phyloP scores from a whole-genome alignment of 2,113 vertebrate species.

The Ochotona curzoniae region DNA sequence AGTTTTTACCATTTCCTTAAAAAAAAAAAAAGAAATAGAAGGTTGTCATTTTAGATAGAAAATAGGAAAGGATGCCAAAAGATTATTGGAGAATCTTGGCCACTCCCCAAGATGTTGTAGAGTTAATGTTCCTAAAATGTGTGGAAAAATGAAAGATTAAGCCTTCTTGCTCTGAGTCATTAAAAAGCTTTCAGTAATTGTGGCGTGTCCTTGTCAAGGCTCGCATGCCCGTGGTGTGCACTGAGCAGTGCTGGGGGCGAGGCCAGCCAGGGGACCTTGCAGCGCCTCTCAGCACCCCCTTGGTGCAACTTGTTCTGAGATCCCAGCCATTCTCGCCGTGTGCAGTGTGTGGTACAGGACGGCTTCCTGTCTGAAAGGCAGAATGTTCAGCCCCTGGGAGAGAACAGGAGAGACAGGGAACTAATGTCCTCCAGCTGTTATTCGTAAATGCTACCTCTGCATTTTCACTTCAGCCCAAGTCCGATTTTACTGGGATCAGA shows the following conservation, averaged over 20 bases:
- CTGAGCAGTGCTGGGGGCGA: background rate
- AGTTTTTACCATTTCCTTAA: background rate
- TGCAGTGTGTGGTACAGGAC: conserved; percentile 82
- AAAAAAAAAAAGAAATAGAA: background rate
- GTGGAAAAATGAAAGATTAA: conserved; percentile 18
- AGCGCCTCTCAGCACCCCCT: background rate
- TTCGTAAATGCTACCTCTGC: conserved; percentile 86
- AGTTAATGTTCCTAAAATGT: conserved; percentile 45
- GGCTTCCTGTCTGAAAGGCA: conserved; percentile 89
- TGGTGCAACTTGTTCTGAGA: conserved; percentile 62
- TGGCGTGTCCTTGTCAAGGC: background rate
- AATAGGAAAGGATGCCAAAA: conserved; percentile 12
- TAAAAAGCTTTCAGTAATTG: background rate
- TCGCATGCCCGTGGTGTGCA: background rate
- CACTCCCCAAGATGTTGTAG: conserved; percentile 26
- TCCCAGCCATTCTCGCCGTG: conserved; percentile 73
- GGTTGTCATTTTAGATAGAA: conserved; percentile 19
- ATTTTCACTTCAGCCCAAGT: conserved; percentile 82
- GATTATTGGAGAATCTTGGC: conserved; percentile 23
- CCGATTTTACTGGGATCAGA: conserved; percentile 82
- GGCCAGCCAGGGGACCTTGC: background rate
- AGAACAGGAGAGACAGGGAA: conserved; percentile 80
- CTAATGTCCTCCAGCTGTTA: conserved; percentile 91
- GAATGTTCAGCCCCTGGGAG: conserved; percentile 84
- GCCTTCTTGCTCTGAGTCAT: background rate